Evolutionary conservation across 2,888 invertebrate species (phyloP).

Genomic region (Auanema sp.): DNA sequence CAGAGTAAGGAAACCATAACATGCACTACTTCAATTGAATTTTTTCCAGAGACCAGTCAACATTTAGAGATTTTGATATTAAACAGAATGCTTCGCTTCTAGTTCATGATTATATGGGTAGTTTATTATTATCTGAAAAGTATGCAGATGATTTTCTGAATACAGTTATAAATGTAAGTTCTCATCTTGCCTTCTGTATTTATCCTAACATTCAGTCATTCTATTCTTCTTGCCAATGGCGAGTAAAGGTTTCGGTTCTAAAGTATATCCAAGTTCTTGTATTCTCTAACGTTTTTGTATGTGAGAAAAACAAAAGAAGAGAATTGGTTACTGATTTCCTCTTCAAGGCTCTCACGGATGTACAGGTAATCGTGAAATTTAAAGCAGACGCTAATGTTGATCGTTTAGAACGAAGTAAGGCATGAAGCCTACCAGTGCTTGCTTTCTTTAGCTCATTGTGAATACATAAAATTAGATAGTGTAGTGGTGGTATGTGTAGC

Average conservation of each 20-base stretch:
- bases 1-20: constrained; percentile 13
- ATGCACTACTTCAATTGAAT: neutral
- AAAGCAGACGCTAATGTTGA: constrained; percentile 2
- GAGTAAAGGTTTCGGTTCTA: constrained; percentile 27
- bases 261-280: constrained; percentile 40
- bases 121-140: constrained; percentile 20
- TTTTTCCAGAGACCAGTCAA: constrained; percentile 11
- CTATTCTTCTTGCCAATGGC: constrained; percentile 16
- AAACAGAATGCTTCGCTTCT: constrained; percentile 20
- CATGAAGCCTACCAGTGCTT: constrained; percentile 37
- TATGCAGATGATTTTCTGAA: constrained; percentile 22
- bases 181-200: neutral
- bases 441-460: constrained; percentile 32
- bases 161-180: constrained; percentile 10
- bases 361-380: constrained; percentile 19
- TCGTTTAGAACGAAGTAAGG: constrained; percentile 31
- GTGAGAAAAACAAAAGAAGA: constrained; percentile 12
- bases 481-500: constrained; percentile 4
- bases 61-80: constrained; percentile 30
- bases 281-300: constrained; percentile 39
- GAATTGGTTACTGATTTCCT: constrained; percentile 10
- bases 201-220: constrained; percentile 7
- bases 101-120: constrained; percentile 34
- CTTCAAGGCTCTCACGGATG: constrained; percentile 17
- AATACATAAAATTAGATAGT: constrained; percentile 27